A percentile compares a stretch with the other conserved stretches of the same genome.
phyloP scores from a whole-genome alignment of 2,888 invertebrate species.

The Eledone cirrhosa region DNA sequence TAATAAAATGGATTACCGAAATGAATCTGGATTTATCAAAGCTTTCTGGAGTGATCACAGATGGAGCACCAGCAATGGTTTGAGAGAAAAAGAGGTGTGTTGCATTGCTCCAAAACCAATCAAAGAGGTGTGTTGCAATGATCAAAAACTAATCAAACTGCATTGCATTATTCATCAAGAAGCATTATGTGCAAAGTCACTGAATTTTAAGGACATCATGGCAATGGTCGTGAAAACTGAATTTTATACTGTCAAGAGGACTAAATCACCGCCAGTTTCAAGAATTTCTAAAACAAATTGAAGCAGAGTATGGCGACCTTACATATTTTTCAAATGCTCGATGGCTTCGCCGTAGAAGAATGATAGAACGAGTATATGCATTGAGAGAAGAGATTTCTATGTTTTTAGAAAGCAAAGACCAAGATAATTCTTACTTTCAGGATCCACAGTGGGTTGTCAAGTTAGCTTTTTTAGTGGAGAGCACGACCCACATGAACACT shows the following conservation, averaged over 20 bases:
- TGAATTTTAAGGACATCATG: too few relatives aligned
- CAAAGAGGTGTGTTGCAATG: background rate
- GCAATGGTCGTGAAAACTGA: too few relatives aligned
- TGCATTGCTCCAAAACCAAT: background rate
- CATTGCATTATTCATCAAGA: background rate
- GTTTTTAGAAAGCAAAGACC: too few relatives aligned
- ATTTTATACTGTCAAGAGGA: too few relatives aligned
- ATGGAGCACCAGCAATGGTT: background rate
- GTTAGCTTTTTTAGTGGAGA: constrained; percentile 6
- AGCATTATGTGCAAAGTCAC: background rate
- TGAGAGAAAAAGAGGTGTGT: background rate
- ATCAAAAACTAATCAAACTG: background rate
- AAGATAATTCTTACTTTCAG: too few relatives aligned
- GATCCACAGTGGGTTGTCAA: too few relatives aligned
- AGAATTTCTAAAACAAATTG: too few relatives aligned
- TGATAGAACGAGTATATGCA: too few relatives aligned
- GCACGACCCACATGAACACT: too few relatives aligned
- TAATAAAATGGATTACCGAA: background rate
- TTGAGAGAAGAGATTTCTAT: too few relatives aligned
- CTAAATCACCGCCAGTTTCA: too few relatives aligned
- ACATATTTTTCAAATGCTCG: constrained; percentile 2
- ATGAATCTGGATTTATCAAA: background rate
- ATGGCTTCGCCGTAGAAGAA: background rate
- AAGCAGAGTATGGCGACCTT: background rate
- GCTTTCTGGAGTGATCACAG: too few relatives aligned